These are phyloP conservation scores for Axea sp. DNA, from an alignment of 2,888 invertebrate species.

Conservation along the genomic window DNA sequence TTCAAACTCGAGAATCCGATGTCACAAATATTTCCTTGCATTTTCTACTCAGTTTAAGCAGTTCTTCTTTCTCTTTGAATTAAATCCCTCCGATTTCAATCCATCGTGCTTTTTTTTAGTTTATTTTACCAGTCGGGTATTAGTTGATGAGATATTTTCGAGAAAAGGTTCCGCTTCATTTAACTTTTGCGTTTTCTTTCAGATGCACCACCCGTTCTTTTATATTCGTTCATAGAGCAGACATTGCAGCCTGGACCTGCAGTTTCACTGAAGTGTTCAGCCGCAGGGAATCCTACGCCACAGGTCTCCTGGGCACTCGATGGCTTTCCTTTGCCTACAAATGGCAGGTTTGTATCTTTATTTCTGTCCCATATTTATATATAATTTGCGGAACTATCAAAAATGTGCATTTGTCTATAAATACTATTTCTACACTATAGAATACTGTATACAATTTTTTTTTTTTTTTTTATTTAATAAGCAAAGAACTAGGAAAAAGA, in stretches of 20 bases:
- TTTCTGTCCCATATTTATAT: constrained; percentile 27
- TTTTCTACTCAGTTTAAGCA: no score
- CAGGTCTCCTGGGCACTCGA: constrained; percentile 88
- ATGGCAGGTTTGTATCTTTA: constrained; percentile 75
- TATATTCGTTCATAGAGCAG: constrained; percentile 89
- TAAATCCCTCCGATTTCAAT: no score
- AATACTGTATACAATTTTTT: no score
- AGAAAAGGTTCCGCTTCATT: constrained; percentile 29
- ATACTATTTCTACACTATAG: no score
- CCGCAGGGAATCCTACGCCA: constrained; percentile 88
- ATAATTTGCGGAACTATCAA: constrained; percentile 23
- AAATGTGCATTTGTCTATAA: constrained; percentile 2
- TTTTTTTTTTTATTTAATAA: no score
- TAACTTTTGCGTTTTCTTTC: constrained; percentile 68
- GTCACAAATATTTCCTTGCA: no score
- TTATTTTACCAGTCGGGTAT: no score
- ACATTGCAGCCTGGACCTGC: constrained; percentile 89
- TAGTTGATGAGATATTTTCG: constrained; percentile 21
- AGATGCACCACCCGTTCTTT: constrained; percentile 88
- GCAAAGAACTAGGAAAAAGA: no score
- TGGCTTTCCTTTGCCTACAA: constrained; percentile 85
- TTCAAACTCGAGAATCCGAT: no score
- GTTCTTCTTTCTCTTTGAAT: no score
- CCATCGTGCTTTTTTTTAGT: no score
- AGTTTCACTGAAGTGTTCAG: constrained; percentile 88